A percentile compares a stretch with the other conserved stretches of the same genome.
These are phyloP conservation scores for Terebella lapidaria DNA, from an alignment of 2,888 invertebrate genomes.

Conservation along the genomic window DNA sequence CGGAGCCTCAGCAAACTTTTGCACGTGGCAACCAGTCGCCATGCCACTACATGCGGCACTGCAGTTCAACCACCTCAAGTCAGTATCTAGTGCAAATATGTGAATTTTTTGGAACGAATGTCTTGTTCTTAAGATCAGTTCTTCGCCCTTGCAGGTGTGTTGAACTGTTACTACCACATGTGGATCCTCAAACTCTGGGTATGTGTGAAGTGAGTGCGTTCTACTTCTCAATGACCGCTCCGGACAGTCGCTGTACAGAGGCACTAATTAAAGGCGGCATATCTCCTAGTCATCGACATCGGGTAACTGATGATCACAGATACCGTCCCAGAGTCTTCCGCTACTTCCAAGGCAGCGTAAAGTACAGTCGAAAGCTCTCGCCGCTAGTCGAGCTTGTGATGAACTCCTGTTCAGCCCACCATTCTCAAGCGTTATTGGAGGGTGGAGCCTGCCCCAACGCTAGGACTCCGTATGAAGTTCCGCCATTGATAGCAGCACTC, in stretches of 20 bases:
- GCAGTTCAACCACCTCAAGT: conserved; percentile 23
- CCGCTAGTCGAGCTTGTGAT: conserved; percentile 15
- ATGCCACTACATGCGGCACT: conserved; percentile 39
- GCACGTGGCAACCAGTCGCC: conserved; percentile 27
- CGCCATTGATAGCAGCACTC: conserved; percentile 34
- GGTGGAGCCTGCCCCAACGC: conserved; percentile 29
- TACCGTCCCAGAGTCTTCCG: conserved; percentile 11
- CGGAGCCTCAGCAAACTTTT: conserved; percentile 37
- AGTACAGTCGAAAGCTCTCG: conserved; percentile 17
- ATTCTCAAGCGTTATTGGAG: conserved; percentile 28
- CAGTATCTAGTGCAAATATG: conserved; percentile 3
- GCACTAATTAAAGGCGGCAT: conserved; percentile 9
- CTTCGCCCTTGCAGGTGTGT: conserved; percentile 32
- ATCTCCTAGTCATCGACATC: conserved; percentile 16
- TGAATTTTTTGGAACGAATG: neutral
- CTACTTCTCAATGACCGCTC: conserved; percentile 4
- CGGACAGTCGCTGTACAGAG: conserved; percentile 1
- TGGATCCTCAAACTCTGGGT: conserved; percentile 19
- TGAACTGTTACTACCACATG: conserved; percentile 30
- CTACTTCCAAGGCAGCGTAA: conserved; percentile 9
- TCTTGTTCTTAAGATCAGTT: neutral
- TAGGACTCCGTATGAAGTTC: conserved; percentile 26
- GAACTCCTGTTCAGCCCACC: conserved; percentile 24
- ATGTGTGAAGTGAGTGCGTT: conserved; percentile 12
- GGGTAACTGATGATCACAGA: conserved; percentile 23